These are phyloP conservation scores for Speoplatyrhinus poulsoni DNA, from an alignment of 2,113 vertebrate genomes.

Conservation along the genomic window DNA sequence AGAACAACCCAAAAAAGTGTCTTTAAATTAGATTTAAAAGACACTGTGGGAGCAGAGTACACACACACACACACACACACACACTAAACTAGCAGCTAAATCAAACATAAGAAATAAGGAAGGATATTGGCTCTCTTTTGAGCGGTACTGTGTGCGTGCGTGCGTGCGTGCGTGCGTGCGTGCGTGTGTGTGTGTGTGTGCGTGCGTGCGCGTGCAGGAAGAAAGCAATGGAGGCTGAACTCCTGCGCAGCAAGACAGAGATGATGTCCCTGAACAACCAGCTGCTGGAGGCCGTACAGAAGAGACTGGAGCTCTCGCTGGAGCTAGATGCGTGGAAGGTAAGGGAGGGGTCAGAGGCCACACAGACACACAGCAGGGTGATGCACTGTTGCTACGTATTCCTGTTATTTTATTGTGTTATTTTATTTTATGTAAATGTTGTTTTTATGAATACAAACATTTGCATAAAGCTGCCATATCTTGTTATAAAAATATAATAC, in stretches of 20 bases:
- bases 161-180: slow-evolving; percentile 28
- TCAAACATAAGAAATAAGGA: background rate
- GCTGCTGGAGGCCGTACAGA: slow-evolving; percentile 83
- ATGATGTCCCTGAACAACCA: slow-evolving; percentile 82
- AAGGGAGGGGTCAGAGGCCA: slow-evolving; percentile 19
- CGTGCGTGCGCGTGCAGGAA: slow-evolving; percentile 70
- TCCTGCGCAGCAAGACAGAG: slow-evolving; percentile 78
- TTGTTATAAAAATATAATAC: too few relatives aligned
- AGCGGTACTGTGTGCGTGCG: slow-evolving; percentile 34
- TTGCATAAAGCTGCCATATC: too few relatives aligned
- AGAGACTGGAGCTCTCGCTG: slow-evolving; percentile 81
- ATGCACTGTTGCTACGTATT: too few relatives aligned
- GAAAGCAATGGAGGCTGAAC: slow-evolving; percentile 81
- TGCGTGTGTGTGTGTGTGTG: slow-evolving; percentile 27
- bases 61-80: slow-evolving; percentile 14
- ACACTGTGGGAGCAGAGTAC: background rate
- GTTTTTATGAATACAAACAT: too few relatives aligned
- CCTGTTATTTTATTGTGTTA: too few relatives aligned
- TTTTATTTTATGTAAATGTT: too few relatives aligned
- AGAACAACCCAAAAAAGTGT: too few relatives aligned
- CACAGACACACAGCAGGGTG: too few relatives aligned
- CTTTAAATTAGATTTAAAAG: too few relatives aligned
- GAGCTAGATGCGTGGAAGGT: slow-evolving; percentile 90
- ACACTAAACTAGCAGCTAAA: background rate
- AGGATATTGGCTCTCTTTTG: slow-evolving; percentile 13